Base-by-base conservation (phyloP, 2,888 invertebrate genomes). In the Desoria tigrina region DNA sequence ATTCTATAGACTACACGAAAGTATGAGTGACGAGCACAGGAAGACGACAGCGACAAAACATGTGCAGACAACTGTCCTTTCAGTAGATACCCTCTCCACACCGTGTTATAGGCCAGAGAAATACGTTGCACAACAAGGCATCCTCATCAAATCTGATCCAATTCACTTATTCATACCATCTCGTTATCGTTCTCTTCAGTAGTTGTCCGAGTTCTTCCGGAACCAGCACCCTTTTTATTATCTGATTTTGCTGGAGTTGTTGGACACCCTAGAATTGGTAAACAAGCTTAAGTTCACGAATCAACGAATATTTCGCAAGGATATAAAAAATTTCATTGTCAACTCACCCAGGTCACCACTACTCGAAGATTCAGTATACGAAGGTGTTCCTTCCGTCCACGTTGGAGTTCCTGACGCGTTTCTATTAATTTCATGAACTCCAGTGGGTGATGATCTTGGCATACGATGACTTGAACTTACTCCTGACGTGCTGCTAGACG, bases 301-400 rank as follows among this genome's bases (percentile, higher is more conserved):
- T n/a, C n/a, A n/a, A n/a, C n/a, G 24, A 39, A 16, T 14, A 16
- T 24, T 45, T 42, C n/a, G 1, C n/a, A 59, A 18, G 7, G 24
- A 7, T 4, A 42, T 21, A 18, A 42, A n/a, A 23, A 23, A 28
- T 24, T 14, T 23, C 4, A 51, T 51, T 21, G 11, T 51, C 23
- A n/a, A 51, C 87, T 86, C 83, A 88, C 89, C 89, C 84, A 89
- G 88, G 82, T 92, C 92, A 77, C 88, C 88, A 83, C 92, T 92
- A 82, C 94, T 93, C 82, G 95, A 95, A 78, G 95, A 96, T 81
- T 95, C 94, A 42, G 96, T 96, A 83, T 94, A 96, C 80, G 94
- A 94, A 68, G 96, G 96, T 76, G 96, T 96, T 78, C 96, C 96
- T 84, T 96, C 96, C 55, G 96, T 96, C 92, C 95, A 96, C 50